Percentiles rank a stretch among this genome's conserved stretches.
Evolutionary conservation across 2,888 invertebrate genomes (phyloP).

Genomic region (Ectropis crepuscularia): DNA sequence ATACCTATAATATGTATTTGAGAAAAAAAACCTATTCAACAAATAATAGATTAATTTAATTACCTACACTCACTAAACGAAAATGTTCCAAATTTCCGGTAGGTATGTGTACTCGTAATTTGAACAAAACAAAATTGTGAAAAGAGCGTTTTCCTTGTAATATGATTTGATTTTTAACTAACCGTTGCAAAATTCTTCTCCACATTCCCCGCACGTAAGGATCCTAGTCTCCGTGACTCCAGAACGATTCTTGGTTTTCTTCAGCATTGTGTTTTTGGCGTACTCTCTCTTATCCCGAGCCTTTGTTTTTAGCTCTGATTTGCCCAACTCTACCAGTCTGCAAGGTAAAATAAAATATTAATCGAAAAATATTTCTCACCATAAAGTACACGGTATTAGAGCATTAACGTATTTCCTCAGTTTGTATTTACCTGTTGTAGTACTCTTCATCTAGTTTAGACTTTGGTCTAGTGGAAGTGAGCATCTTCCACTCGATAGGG

Average conservation of each 20-base stretch:
- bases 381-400: no score
- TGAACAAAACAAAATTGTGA: no score
- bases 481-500: conserved; percentile 96
- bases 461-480: conserved; percentile 94
- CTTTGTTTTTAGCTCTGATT: conserved; percentile 89
- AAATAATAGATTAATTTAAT: no score
- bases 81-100: no score
- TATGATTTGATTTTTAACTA: conserved; percentile 30
- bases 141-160: neutral
- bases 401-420: no score
- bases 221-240: conserved; percentile 92
- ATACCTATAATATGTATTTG: no score
- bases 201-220: conserved; percentile 91
- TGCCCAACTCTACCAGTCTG: conserved; percentile 92
- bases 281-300: conserved; percentile 88
- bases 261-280: conserved; percentile 87
- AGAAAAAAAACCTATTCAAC: no score
- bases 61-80: no score
- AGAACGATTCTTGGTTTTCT: conserved; percentile 92
- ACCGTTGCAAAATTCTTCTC: conserved; percentile 94
- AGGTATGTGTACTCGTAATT: no score
- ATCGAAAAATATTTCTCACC: neutral
- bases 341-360: conserved; percentile 44
- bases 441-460: conserved; percentile 93
- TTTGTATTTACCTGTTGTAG: conserved; percentile 87